Conservation (phyloP, 2,797 vertebrate genomes). For the Pygocentrus nattereri region DNA sequence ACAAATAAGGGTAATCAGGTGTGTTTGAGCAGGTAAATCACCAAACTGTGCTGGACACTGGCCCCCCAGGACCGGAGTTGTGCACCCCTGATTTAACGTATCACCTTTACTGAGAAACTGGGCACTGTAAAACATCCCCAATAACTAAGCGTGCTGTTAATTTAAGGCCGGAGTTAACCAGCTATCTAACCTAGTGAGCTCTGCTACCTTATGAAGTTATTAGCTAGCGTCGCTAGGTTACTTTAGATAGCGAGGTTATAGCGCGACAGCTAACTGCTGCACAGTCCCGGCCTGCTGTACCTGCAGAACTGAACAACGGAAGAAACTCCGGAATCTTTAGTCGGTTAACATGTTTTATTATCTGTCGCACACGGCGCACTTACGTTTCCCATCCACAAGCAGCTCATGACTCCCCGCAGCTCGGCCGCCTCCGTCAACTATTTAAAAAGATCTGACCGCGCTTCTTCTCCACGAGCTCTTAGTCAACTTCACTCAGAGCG, state of each 20-base stretch:
- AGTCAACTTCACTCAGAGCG: neutral
- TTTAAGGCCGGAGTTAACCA: too few relatives aligned
- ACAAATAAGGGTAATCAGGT: too few relatives aligned
- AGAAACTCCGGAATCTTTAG: neutral
- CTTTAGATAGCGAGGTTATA: too few relatives aligned
- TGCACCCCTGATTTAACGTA: too few relatives aligned
- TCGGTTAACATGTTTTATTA: neutral
- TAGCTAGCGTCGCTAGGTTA: too few relatives aligned
- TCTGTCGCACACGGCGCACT: slow-evolving; percentile 32
- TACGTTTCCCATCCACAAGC: slow-evolving; percentile 67
- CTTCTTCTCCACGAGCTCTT: slow-evolving; percentile 10
- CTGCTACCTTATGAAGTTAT: too few relatives aligned
- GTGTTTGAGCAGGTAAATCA: too few relatives aligned
- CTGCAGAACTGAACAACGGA: neutral
- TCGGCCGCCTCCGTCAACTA: neutral
- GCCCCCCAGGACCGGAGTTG: too few relatives aligned
- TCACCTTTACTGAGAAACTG: too few relatives aligned
- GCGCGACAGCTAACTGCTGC: neutral
- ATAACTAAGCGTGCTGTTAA: too few relatives aligned
- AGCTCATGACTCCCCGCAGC: slow-evolving; percentile 52
- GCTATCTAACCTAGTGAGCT: neutral
- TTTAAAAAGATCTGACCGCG: neutral
- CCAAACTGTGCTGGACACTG: too few relatives aligned
- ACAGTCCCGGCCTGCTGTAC: neutral
- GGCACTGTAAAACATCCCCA: too few relatives aligned